Evolutionary conservation across 2,797 vertebrate species (phyloP).

Genomic region (Cyprinella venusta): DNA sequence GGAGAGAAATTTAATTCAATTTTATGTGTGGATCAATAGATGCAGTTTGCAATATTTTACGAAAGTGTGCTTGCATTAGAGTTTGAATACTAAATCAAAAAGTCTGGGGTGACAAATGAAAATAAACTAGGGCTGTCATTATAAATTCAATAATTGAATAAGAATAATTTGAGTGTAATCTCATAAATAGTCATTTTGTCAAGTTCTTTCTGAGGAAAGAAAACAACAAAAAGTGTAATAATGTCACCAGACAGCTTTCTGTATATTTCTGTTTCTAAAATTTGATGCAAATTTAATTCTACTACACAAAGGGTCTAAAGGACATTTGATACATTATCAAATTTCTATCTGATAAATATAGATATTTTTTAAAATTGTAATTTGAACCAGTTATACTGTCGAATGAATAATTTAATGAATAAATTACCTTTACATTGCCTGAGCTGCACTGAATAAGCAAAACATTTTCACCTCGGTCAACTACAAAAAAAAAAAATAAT

Average conservation of each 20-base stretch:
- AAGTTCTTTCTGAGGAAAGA: background rate
- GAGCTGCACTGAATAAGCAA: background rate
- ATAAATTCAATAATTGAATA: background rate
- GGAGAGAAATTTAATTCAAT: constrained; percentile 48
- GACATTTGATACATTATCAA: background rate
- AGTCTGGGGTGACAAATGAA: background rate
- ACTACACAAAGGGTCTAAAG: background rate
- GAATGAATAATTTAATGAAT: background rate
- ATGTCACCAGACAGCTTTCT: background rate
- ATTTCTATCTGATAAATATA: background rate
- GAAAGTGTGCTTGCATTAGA: constrained; percentile 12
- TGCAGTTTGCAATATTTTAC: constrained; percentile 36
- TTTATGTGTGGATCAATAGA: constrained; percentile 48
- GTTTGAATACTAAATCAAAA: background rate
- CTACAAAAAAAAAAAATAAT: background rate
- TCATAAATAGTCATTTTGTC: background rate
- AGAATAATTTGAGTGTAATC: background rate
- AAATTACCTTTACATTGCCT: background rate
- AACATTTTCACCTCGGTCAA: background rate
- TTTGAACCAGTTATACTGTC: background rate
- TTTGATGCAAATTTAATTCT: background rate
- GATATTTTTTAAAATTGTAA: background rate
- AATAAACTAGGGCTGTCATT: constrained; percentile 1
- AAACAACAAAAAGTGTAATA: background rate
- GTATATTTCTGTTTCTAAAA: background rate